phyloP scores from a whole-genome alignment of 2,888 invertebrate species.

The Biston betularia region DNA sequence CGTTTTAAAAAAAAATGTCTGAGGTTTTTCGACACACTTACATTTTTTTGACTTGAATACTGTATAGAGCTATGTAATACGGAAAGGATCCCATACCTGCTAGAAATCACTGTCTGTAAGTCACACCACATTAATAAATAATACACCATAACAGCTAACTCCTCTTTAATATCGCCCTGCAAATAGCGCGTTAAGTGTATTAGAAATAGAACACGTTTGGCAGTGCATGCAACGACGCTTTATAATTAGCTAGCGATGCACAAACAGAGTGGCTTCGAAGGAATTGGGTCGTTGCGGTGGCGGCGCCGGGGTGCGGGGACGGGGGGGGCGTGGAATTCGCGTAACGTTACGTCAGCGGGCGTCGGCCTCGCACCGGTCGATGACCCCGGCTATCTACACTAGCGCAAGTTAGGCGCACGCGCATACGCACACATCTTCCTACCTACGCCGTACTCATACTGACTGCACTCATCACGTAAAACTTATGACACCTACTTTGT shows the following conservation, averaged over 20 bases:
- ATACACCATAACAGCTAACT: constrained; percentile 15
- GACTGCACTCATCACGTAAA: constrained; percentile 19
- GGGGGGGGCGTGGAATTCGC: constrained; percentile 78
- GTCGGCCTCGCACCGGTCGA: constrained; percentile 82
- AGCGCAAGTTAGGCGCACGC: constrained; percentile 72
- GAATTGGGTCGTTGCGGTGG: constrained; percentile 80
- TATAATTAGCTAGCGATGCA: constrained; percentile 84
- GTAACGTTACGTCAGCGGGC: constrained; percentile 85
- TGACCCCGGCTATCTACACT: constrained; percentile 78
- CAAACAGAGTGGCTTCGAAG: constrained; percentile 82
- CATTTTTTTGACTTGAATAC: too few relatives aligned
- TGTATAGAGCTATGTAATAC: neutral
- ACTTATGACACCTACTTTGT: constrained; percentile 22
- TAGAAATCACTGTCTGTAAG: neutral
- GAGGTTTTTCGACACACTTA: too few relatives aligned
- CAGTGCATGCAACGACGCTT: constrained; percentile 71
- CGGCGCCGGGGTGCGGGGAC: constrained; percentile 54
- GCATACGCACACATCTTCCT: constrained; percentile 59
- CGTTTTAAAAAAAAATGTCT: too few relatives aligned
- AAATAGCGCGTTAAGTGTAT: constrained; percentile 64
- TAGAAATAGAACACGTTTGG: constrained; percentile 77
- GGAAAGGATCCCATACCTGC: neutral
- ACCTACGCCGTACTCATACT: constrained; percentile 6
- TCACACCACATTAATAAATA: neutral
- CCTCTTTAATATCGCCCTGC: constrained; percentile 47